phyloP scores from a whole-genome alignment of 2,797 vertebrate species.

The Percopsis omiscomaycus region DNA sequence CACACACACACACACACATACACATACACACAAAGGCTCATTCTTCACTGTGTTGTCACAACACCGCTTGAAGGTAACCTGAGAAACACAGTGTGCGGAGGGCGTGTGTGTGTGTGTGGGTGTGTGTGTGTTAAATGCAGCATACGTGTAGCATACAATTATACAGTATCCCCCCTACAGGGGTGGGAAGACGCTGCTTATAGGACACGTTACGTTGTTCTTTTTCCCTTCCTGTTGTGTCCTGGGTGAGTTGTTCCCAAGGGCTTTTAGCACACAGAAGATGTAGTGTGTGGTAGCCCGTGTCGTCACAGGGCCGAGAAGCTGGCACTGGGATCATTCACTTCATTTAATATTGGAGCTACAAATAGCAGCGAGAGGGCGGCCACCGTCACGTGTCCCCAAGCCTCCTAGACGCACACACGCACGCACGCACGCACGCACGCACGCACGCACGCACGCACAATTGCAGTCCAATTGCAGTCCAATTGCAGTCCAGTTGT shows the following conservation, averaged over 20 bases:
- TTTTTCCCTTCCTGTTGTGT: not conserved
- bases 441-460: slow-evolving; percentile 20
- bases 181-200: not conserved
- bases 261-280: not conserved
- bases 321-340: slow-evolving; percentile 32
- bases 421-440: slow-evolving; percentile 31
- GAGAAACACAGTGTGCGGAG: slow-evolving; percentile 34
- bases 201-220: not conserved
- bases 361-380: slow-evolving; percentile 29
- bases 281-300: slow-evolving; percentile 4
- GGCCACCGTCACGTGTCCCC: slow-evolving; percentile 21
- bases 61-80: slow-evolving; percentile 30
- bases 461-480: slow-evolving; percentile 53
- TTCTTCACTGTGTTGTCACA: slow-evolving; percentile 56
- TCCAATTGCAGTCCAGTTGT: slow-evolving; percentile 55
- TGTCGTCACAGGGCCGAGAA: slow-evolving; percentile 21
- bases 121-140: slow-evolving; percentile 29
- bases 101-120: slow-evolving; percentile 28
- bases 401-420: slow-evolving; percentile 28
- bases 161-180: not conserved
- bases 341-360: slow-evolving; percentile 34
- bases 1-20: slow-evolving; percentile 32
- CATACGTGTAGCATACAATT: not conserved
- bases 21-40: slow-evolving; percentile 39
- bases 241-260: not conserved